Conservation (phyloP, 1,140 invertebrate genomes). For the Portunus trituberculatus region DNA sequence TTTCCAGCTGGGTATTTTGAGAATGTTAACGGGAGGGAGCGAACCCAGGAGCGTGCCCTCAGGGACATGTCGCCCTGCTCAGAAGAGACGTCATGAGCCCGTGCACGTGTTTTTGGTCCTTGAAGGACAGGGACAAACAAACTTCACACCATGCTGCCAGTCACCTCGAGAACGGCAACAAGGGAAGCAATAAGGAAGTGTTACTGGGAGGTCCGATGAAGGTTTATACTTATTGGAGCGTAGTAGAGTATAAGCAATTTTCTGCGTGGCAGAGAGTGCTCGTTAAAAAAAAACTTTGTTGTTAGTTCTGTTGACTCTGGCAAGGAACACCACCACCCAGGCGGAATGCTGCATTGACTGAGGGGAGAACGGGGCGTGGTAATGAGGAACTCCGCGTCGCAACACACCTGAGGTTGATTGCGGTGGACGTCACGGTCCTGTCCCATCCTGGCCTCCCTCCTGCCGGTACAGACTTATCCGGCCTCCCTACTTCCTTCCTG, state of each 20-base stretch:
- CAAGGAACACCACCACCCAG: no score
- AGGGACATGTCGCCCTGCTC: background rate
- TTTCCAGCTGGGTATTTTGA: background rate
- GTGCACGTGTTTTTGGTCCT: background rate
- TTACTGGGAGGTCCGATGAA: background rate
- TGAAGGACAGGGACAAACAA: background rate
- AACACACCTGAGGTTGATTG: background rate
- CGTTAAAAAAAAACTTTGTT: background rate
- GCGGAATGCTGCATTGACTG: background rate
- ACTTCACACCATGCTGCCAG: background rate
- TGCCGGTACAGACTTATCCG: background rate
- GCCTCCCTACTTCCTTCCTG: background rate
- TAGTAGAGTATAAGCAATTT: background rate
- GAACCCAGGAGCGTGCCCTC: background rate
- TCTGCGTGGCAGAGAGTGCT: background rate
- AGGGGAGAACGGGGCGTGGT: background rate
- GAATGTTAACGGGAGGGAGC: conserved; percentile 5
- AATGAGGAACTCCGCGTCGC: conserved; percentile 8
- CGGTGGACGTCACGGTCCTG: background rate
- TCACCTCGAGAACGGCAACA: background rate
- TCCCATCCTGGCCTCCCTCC: background rate
- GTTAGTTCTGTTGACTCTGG: background rate
- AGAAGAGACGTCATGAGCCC: background rate
- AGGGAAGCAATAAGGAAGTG: conserved; percentile 1
- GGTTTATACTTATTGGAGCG: background rate